phyloP scores from a whole-genome alignment of 2,888 invertebrate genomes.

The Brachylomia viminalis region DNA sequence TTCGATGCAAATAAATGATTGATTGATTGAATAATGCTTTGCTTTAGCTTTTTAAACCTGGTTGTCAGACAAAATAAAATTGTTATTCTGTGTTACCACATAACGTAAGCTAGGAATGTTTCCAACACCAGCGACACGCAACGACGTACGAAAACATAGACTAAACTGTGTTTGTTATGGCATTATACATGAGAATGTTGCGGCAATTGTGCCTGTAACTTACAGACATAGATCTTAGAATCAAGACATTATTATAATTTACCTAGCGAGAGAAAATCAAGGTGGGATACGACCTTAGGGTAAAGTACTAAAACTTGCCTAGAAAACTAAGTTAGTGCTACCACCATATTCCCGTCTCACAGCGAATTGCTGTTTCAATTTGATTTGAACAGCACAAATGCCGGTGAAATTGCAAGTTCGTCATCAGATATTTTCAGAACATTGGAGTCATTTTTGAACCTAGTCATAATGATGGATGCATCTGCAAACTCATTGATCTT shows the following conservation, averaged over 20 bases:
- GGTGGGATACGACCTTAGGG: not conserved
- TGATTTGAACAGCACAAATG: not conserved
- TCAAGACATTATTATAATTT: conserved; percentile 10
- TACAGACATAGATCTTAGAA: conserved; percentile 23
- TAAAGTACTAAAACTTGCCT: not conserved
- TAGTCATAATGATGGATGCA: too few relatives aligned
- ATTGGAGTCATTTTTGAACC: too few relatives aligned
- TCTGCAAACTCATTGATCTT: too few relatives aligned
- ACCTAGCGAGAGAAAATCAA: not conserved
- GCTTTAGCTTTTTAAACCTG: not conserved
- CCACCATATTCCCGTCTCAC: not conserved
- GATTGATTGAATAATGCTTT: too few relatives aligned
- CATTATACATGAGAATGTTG: conserved; percentile 35
- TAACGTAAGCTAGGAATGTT: conserved; percentile 40
- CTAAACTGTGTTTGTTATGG: conserved; percentile 44
- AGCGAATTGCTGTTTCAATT: not conserved
- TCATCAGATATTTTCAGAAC: not conserved
- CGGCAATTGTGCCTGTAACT: conserved; percentile 26
- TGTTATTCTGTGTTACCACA: not conserved
- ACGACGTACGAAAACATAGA: conserved; percentile 35
- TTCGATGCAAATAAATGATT: too few relatives aligned
- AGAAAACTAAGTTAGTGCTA: not conserved
- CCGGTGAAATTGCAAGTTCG: too few relatives aligned
- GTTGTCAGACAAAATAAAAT: not conserved
- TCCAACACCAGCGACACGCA: conserved; percentile 16